These are phyloP conservation scores for Potamilus streckersoni DNA, from an alignment of 1,140 invertebrate species.

Conservation along the genomic window DNA sequence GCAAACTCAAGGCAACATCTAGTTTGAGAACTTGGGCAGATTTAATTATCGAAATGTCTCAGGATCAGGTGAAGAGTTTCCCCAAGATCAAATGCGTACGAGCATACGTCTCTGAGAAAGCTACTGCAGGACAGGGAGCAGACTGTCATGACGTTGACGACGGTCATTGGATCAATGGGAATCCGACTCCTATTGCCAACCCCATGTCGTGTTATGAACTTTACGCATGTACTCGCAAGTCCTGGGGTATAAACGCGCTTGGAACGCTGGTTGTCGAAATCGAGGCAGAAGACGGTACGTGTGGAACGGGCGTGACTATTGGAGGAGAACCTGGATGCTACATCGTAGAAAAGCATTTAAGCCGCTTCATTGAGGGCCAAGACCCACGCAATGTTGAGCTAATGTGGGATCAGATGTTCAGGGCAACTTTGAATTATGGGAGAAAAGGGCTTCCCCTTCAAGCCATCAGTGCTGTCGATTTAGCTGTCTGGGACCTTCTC, in stretches of 20 bases:
- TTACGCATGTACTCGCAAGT: constrained; percentile 54
- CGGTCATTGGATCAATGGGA: constrained; percentile 62
- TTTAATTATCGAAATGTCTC: background rate
- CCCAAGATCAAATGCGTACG: constrained; percentile 52
- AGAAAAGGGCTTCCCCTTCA: constrained; percentile 60
- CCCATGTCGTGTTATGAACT: constrained; percentile 58
- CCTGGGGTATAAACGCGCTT: constrained; percentile 63
- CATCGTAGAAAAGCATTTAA: constrained; percentile 61
- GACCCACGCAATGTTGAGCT: constrained; percentile 61
- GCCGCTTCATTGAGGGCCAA: constrained; percentile 61
- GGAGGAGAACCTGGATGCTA: constrained; percentile 60
- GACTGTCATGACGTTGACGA: constrained; percentile 62
- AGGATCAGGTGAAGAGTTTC: constrained; percentile 22
- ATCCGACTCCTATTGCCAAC: constrained; percentile 53
- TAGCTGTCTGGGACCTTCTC: constrained; percentile 61
- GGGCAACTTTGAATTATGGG: constrained; percentile 60
- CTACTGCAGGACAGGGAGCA: constrained; percentile 49
- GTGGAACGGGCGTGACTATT: constrained; percentile 58
- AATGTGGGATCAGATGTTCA: constrained; percentile 64
- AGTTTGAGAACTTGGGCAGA: background rate
- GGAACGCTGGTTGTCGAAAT: constrained; percentile 60
- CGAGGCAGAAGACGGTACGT: constrained; percentile 57
- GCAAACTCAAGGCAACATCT: background rate
- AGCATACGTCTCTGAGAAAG: constrained; percentile 43
- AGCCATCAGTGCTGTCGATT: constrained; percentile 58